Conservation (phyloP, 2,888 invertebrate species). For the Eumacrocentrus americanus region DNA sequence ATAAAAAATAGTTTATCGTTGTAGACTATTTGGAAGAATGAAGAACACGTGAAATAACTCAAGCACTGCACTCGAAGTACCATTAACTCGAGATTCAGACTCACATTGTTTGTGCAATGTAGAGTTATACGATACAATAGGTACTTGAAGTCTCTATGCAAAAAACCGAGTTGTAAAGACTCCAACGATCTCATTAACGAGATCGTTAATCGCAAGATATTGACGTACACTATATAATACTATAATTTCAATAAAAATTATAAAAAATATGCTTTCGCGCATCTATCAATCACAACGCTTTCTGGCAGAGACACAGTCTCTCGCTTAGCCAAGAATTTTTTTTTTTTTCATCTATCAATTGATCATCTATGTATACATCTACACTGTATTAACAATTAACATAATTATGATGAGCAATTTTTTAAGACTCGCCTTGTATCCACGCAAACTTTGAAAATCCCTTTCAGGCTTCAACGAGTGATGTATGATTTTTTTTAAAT, state of each 20-base stretch:
- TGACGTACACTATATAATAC: constrained; percentile 25
- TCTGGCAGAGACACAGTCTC: constrained; percentile 13
- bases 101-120: too few species aligned
- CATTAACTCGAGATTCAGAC: constrained; percentile 13
- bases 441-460: background rate
- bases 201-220: constrained; percentile 17
- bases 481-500: too few species aligned
- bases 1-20: too few species aligned
- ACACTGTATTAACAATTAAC: constrained; percentile 11
- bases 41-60: background rate
- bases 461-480: background rate
- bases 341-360: constrained; percentile 18
- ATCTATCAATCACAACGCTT: constrained; percentile 35
- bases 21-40: background rate
- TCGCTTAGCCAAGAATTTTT: constrained; percentile 7
- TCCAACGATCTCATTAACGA: constrained; percentile 4
- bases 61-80: background rate
- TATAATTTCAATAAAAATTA: constrained; percentile 39
- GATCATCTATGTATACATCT: constrained; percentile 10
- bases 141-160: background rate
- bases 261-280: constrained; percentile 41
- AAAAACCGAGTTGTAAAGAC: constrained; percentile 6
- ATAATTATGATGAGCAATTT: constrained; percentile 35
- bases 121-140: background rate
- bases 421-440: background rate